These are phyloP conservation scores for Hyalella azteca DNA, from an alignment of 2,888 invertebrate species.

Conservation along the genomic window DNA sequence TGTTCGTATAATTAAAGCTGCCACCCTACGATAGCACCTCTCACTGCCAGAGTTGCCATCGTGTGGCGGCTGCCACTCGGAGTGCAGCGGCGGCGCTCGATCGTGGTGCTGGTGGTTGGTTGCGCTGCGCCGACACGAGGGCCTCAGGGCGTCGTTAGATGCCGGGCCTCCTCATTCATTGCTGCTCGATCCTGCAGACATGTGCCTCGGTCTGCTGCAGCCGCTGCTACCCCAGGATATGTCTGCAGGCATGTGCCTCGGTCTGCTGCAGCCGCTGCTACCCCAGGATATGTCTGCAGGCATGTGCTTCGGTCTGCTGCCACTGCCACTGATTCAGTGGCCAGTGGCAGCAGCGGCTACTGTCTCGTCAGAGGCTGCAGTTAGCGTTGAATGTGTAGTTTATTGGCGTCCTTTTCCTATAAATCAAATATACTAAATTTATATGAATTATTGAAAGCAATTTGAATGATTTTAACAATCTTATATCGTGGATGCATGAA, in stretches of 20 bases:
- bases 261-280: background rate
- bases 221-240: background rate
- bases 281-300: background rate
- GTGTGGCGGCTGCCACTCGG: background rate
- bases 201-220: background rate
- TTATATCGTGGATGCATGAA: no score
- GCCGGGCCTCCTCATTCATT: slow-evolving; percentile 22
- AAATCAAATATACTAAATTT: no score
- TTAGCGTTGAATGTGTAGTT: no score
- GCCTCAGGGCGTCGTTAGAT: background rate
- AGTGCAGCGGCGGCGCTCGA: no score
- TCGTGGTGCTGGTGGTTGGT: background rate
- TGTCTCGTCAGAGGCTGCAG: background rate
- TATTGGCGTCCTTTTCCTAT: no score
- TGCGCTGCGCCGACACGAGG: background rate
- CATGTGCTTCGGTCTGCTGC: background rate
- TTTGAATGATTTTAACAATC: no score
- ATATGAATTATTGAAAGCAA: no score
- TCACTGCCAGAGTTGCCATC: background rate
- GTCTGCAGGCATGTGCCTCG: background rate
- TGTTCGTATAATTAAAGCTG: no score
- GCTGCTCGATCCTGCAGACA: background rate
- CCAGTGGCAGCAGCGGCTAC: background rate
- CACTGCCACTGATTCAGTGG: background rate
- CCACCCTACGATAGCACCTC: background rate